These are phyloP conservation scores for Brenthis hecate DNA, from an alignment of 2,888 invertebrate species.

Conservation along the genomic window DNA sequence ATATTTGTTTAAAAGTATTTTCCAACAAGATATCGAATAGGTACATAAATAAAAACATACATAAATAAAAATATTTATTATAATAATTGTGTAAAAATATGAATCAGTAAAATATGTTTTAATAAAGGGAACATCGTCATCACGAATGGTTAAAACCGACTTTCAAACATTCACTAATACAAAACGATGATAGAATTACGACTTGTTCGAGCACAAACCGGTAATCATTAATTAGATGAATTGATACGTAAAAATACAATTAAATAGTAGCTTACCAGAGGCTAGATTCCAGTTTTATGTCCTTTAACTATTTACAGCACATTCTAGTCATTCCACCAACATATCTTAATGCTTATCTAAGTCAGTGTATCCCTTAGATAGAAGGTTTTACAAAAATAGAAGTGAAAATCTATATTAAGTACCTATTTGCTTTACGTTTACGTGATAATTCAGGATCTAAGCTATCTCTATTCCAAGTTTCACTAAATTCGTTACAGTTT, in stretches of 20 bases:
- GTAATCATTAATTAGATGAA: constrained; percentile 78
- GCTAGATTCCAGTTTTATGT: constrained; percentile 35
- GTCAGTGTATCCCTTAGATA: neutral
- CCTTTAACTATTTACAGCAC: neutral
- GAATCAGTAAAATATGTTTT: neutral
- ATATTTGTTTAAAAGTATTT: neutral
- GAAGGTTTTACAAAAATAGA: no score
- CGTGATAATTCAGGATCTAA: no score
- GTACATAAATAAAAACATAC: neutral
- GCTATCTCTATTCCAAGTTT: no score
- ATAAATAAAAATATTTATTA: no score
- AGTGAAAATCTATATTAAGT: no score
- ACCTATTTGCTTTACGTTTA: no score
- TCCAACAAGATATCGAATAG: no score
- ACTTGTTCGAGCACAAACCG: constrained; percentile 68
- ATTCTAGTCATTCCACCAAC: neutral
- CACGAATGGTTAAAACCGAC: constrained; percentile 34
- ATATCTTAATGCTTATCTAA: neutral
- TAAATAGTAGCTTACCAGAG: constrained; percentile 57
- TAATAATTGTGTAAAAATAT: no score
- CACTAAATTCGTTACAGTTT: no score
- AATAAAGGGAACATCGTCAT: neutral
- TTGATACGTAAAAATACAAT: constrained; percentile 66
- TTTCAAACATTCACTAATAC: constrained; percentile 57
- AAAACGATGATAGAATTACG: constrained; percentile 70